Conservation (phyloP, 2,113 vertebrate species). For the Chitala chitala region DNA sequence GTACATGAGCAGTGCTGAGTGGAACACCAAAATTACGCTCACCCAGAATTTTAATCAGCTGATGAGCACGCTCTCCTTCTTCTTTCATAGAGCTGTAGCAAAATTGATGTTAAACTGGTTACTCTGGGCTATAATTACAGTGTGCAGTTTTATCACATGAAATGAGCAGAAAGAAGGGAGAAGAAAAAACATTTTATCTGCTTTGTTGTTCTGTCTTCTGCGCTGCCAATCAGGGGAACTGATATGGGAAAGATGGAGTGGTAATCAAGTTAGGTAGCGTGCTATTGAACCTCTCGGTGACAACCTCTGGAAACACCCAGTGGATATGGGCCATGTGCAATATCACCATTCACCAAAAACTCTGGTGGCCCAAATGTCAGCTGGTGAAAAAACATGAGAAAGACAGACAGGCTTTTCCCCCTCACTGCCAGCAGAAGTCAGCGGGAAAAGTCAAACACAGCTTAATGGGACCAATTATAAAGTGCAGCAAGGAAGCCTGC, state of each 20-base stretch:
- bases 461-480: constrained; percentile 29
- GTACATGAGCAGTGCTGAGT: constrained; percentile 26
- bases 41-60: constrained; percentile 44
- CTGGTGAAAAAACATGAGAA: background rate
- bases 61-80: constrained; percentile 38
- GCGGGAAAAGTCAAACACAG: background rate
- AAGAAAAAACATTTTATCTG: constrained; percentile 21
- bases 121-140: constrained; percentile 37
- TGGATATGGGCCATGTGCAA: background rate
- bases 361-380: background rate
- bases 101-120: constrained; percentile 41
- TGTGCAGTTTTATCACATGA: constrained; percentile 33
- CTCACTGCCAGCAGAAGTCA: background rate
- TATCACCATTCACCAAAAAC: constrained; percentile 16
- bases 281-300: background rate
- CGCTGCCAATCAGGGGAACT: constrained; percentile 25
- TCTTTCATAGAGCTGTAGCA: constrained; percentile 40
- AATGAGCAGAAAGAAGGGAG: constrained; percentile 20
- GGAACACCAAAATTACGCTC: constrained; percentile 27
- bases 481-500: background rate
- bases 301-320: background rate
- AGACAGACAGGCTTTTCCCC: background rate
- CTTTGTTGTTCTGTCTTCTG: constrained; percentile 3
- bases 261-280: constrained; percentile 14
- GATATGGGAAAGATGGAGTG: constrained; percentile 9